Evolutionary conservation across 1,140 invertebrate species (phyloP).

Genomic region (Cecropterus lyciades): DNA sequence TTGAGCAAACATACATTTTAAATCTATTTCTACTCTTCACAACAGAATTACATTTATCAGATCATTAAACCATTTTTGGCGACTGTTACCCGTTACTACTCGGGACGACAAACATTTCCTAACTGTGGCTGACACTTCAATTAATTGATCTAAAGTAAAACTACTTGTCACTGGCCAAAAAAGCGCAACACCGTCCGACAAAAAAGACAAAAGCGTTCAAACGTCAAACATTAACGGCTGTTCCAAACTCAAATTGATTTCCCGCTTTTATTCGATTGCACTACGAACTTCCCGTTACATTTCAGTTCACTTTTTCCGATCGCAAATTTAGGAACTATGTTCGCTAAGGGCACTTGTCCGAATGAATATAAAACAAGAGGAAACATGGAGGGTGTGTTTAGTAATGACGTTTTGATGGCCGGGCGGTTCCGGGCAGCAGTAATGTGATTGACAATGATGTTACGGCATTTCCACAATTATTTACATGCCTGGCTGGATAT

Average conservation of each 20-base stretch:
- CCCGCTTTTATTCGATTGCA: conserved; percentile 33
- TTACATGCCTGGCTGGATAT: conserved; percentile 15
- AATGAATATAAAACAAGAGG: conserved; percentile 61
- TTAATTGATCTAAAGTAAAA: background rate
- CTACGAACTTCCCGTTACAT: conserved; percentile 28
- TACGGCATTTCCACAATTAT: conserved; percentile 33
- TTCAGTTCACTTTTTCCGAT: conserved; percentile 35
- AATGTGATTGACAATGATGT: conserved; percentile 48
- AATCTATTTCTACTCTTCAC: too few relatives aligned
- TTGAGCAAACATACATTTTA: too few relatives aligned
- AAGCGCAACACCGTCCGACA: conserved; percentile 6
- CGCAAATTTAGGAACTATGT: conserved; percentile 25
- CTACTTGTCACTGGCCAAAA: conserved; percentile 10
- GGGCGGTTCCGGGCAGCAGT: conserved; percentile 33
- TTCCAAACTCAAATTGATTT: conserved; percentile 36
- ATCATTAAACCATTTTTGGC: too few relatives aligned
- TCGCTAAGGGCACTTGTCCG: conserved; percentile 42
- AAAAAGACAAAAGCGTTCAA: conserved; percentile 15
- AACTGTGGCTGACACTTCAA: background rate
- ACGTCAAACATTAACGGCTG: conserved; percentile 27
- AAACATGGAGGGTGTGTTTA: conserved; percentile 60
- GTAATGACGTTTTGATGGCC: conserved; percentile 64
- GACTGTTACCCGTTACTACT: too few relatives aligned
- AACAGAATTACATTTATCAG: too few relatives aligned
- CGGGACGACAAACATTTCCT: background rate